A percentile compares a stretch with the other conserved stretches of the same genome.
phyloP scores from a whole-genome alignment of 1,140 invertebrate genomes.

The Lordiphosa clarofinis region DNA sequence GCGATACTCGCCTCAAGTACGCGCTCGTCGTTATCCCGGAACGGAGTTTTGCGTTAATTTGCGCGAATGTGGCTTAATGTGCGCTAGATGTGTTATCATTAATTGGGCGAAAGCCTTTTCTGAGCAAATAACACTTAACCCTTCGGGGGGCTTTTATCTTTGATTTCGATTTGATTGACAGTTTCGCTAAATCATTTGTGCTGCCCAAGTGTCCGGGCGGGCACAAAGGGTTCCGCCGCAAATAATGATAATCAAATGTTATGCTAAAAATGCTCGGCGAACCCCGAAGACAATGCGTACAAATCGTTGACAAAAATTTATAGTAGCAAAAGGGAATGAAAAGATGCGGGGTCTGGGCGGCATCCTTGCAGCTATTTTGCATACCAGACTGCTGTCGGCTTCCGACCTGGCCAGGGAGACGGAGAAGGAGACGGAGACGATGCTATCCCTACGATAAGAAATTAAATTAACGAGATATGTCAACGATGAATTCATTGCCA shows the following conservation, averaged over 20 bases:
- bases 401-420: slow-evolving; percentile 20
- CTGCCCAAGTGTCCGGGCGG: slow-evolving; percentile 42
- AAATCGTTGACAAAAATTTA: slow-evolving; percentile 79
- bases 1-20: slow-evolving; percentile 21
- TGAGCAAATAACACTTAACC: slow-evolving; percentile 3
- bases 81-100: slow-evolving; percentile 25
- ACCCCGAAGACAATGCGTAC: slow-evolving; percentile 70
- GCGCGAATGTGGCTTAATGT: slow-evolving; percentile 73
- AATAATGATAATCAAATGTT: slow-evolving; percentile 75
- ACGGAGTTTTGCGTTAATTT: slow-evolving; percentile 64
- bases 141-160: not conserved
- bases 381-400: slow-evolving; percentile 53
- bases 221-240: slow-evolving; percentile 53
- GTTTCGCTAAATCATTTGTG: slow-evolving; percentile 67
- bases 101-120: slow-evolving; percentile 4
- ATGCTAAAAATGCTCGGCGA: slow-evolving; percentile 62
- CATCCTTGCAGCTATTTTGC: slow-evolving; percentile 76
- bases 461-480: slow-evolving; percentile 80
- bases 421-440: slow-evolving; percentile 31
- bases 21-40: slow-evolving; percentile 19
- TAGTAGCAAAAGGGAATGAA: slow-evolving; percentile 55
- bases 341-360: slow-evolving; percentile 10
- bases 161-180: slow-evolving; percentile 60
- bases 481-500: slow-evolving; percentile 80
- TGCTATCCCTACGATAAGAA: slow-evolving; percentile 79